Percentiles rank a stretch among this genome's conserved stretches.
These are phyloP conservation scores for Conus ventricosus DNA, from an alignment of 1,140 invertebrate genomes.

Conservation along the genomic window DNA sequence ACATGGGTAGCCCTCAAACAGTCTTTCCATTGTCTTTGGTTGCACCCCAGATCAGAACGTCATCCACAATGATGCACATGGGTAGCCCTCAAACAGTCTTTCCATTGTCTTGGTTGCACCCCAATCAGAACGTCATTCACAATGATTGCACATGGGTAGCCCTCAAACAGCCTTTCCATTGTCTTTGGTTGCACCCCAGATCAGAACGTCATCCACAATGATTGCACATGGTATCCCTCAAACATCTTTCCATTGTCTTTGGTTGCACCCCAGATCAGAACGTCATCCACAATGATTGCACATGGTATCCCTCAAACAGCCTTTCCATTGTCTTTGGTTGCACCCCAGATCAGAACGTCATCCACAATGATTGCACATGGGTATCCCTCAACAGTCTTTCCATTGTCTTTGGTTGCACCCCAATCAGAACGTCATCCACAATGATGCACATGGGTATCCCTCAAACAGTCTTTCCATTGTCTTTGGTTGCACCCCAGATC, in stretches of 20 bases:
- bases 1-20: slow-evolving; percentile 50
- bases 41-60: too few species aligned
- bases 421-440: too few species aligned
- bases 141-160: slow-evolving; percentile 49
- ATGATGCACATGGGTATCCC: slow-evolving; percentile 49
- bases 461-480: slow-evolving; percentile 35
- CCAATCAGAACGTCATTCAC: too few species aligned
- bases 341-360: too few species aligned
- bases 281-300: background rate
- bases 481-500: too few species aligned
- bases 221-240: slow-evolving; percentile 50
- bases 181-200: too few species aligned
- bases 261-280: too few species aligned
- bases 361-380: background rate
- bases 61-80: background rate
- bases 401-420: slow-evolving; percentile 31
- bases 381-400: slow-evolving; percentile 52
- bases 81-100: slow-evolving; percentile 51
- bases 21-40: slow-evolving; percentile 40
- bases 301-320: slow-evolving; percentile 51
- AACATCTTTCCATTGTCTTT: slow-evolving; percentile 38
- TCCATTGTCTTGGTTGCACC: slow-evolving; percentile 32
- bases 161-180: slow-evolving; percentile 36
- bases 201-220: too few species aligned
- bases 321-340: slow-evolving; percentile 39